Evolutionary conservation across 2,797 vertebrate species (phyloP).

Genomic region (Basileuterus tristriatus): DNA sequence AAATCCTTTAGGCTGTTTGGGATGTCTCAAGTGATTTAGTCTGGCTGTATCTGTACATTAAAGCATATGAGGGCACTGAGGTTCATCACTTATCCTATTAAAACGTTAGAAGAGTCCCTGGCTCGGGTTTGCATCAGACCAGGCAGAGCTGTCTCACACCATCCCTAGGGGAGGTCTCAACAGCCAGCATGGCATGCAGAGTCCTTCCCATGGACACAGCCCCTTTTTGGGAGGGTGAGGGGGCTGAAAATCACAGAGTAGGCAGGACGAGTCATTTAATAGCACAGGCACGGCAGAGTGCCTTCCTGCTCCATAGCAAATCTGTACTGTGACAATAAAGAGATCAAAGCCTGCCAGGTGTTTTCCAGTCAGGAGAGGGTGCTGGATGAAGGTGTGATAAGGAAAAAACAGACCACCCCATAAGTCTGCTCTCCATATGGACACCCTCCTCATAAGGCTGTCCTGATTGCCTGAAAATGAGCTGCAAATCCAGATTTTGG

Average conservation of each 20-base stretch:
- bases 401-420: neutral
- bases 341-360: neutral
- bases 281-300: accelerated
- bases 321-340: neutral
- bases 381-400: neutral
- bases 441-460: neutral
- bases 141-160: neutral
- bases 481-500: neutral
- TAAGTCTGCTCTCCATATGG: neutral
- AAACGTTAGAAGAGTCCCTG: constrained; percentile 39
- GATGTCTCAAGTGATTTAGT: constrained; percentile 51
- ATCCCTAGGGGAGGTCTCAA: neutral
- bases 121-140: neutral
- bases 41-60: constrained; percentile 11
- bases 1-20: constrained; percentile 60
- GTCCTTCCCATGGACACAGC: neutral
- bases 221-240: neutral
- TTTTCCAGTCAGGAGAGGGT: neutral
- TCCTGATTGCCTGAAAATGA: neutral
- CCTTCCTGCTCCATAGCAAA: neutral
- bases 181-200: accelerated
- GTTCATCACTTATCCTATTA: constrained; percentile 52
- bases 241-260: neutral
- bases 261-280: neutral
- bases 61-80: constrained; percentile 16